These are phyloP conservation scores for Tipula vernalis DNA, from an alignment of 2,888 invertebrate genomes.

Conservation along the genomic window DNA sequence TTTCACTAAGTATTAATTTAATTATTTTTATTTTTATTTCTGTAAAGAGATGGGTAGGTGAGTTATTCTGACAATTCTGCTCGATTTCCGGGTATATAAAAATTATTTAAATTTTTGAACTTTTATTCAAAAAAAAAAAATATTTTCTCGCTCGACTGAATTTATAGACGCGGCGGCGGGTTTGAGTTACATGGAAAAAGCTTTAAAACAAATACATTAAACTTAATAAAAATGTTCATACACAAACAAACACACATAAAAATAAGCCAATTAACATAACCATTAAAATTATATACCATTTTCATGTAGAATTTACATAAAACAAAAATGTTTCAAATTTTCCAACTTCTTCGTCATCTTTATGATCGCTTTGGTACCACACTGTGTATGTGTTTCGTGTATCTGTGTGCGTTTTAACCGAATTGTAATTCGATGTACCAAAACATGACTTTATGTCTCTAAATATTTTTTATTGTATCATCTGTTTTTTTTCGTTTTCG, in stretches of 20 bases:
- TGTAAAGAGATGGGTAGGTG: too few relatives aligned
- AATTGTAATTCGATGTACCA: neutral
- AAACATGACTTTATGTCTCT: neutral
- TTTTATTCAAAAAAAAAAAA: too few relatives aligned
- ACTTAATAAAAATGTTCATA: neutral
- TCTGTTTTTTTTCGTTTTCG: neutral
- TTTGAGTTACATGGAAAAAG: too few relatives aligned
- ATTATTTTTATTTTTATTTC: too few relatives aligned
- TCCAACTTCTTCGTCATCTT: neutral
- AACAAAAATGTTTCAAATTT: neutral
- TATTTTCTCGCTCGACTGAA: too few relatives aligned
- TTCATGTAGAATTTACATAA: neutral
- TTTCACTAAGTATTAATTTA: too few relatives aligned
- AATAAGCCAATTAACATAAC: neutral
- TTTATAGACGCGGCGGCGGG: too few relatives aligned
- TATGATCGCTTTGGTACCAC: neutral
- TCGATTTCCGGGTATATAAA: too few relatives aligned
- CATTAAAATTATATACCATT: neutral
- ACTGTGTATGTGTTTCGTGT: neutral
- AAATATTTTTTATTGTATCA: neutral
- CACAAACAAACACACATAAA: neutral
- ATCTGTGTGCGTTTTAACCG: neutral
- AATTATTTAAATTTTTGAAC: too few relatives aligned
- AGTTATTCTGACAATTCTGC: too few relatives aligned
- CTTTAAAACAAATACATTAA: too few relatives aligned